Conservation (phyloP, 2,797 vertebrate species). For the Sphenodon punctatus region DNA sequence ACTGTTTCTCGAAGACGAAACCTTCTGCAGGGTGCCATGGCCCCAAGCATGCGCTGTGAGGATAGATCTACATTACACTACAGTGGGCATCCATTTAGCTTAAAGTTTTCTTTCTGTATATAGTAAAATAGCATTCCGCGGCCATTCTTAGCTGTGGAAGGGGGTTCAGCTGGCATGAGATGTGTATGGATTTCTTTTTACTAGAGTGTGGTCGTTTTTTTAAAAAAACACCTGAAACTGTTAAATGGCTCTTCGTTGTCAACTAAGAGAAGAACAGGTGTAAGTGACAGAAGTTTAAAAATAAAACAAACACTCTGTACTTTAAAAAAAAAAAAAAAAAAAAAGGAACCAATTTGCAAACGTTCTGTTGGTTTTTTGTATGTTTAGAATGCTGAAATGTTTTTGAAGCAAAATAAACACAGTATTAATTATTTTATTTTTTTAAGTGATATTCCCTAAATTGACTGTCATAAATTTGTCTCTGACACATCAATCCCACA, state of each 20-base stretch:
- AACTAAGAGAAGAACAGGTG: conserved; percentile 74
- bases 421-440: conserved; percentile 89
- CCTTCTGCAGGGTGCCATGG: conserved; percentile 49
- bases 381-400: conserved; percentile 89
- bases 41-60: conserved; percentile 73
- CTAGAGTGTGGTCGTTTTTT: conserved; percentile 81
- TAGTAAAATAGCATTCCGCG: conserved; percentile 81
- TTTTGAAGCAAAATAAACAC: conserved; percentile 88
- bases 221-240: conserved; percentile 79
- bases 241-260: conserved; percentile 75
- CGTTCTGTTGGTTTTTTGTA: conserved; percentile 82
- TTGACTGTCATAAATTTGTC: conserved; percentile 47
- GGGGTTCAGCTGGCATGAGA: conserved; percentile 81
- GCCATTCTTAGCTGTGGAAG: conserved; percentile 79
- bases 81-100: conserved; percentile 77
- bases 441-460: conserved; percentile 72
- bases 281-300: conserved; percentile 79
- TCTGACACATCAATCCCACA: not conserved
- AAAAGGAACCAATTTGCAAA: conserved; percentile 78
- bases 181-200: conserved; percentile 76
- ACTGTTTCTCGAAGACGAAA: conserved; percentile 54
- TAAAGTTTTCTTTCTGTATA: conserved; percentile 80
- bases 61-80: conserved; percentile 79
- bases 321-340: conserved; percentile 69
- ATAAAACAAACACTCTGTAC: conserved; percentile 84